Evolutionary conservation across 2,113 vertebrate genomes (phyloP).

Genomic region (Salminus brasiliensis): DNA sequence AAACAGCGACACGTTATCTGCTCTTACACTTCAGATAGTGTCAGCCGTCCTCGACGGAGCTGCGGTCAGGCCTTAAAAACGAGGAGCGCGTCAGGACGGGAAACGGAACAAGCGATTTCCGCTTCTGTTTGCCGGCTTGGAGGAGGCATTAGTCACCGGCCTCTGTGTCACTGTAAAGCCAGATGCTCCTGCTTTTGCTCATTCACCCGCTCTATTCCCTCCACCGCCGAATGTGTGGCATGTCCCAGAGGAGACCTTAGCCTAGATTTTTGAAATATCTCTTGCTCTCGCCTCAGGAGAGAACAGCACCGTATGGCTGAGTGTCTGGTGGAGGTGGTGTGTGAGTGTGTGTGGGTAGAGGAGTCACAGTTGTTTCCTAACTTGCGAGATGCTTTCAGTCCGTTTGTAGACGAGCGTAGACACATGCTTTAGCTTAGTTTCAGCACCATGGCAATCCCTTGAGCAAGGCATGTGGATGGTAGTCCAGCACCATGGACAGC

Average conservation of each 20-base stretch:
- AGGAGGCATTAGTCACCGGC: slow-evolving; percentile 41
- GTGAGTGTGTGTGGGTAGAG: neutral
- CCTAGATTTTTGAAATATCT: slow-evolving; percentile 61
- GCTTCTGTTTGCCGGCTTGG: slow-evolving; percentile 11
- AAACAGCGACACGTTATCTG: neutral
- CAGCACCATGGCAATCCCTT: neutral
- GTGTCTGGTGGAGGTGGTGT: slow-evolving; percentile 42
- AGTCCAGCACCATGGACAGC: slow-evolving; percentile 3
- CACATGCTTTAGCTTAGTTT: neutral
- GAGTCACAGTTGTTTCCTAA: slow-evolving; percentile 2
- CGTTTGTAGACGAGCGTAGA: no score
- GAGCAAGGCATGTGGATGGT: neutral
- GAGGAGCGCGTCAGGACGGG: slow-evolving; percentile 2
- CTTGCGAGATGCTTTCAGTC: neutral
- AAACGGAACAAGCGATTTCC: neutral
- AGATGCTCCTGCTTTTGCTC: slow-evolving; percentile 34
- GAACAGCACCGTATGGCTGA: slow-evolving; percentile 31
- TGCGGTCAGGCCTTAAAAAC: slow-evolving; percentile 19
- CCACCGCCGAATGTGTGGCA: slow-evolving; percentile 56
- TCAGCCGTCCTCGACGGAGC: neutral
- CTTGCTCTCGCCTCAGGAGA: slow-evolving; percentile 38
- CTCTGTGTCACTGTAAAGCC: slow-evolving; percentile 28
- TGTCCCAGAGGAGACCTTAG: slow-evolving; percentile 60
- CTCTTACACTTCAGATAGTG: neutral
- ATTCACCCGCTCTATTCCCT: slow-evolving; percentile 12